phyloP scores from a whole-genome alignment of 2,888 invertebrate species.

The Nomada flava region DNA sequence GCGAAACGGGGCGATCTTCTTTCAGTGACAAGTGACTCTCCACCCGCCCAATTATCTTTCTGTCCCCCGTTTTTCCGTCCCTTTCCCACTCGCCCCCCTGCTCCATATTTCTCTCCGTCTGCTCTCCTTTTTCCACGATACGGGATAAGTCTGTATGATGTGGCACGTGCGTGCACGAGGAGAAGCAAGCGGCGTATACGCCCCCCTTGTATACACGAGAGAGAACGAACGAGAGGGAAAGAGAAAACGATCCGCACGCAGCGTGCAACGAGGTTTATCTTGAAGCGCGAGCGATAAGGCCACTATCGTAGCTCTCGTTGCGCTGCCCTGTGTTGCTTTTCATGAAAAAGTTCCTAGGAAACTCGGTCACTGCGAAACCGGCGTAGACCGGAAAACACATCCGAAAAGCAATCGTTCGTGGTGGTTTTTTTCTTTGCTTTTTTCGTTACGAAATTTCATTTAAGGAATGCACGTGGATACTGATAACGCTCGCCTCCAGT shows the following conservation, averaged over 20 bases:
- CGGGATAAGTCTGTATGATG: conserved; percentile 11
- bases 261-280: conserved; percentile 61
- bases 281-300: conserved; percentile 59
- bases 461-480: too few relatives aligned
- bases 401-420: neutral
- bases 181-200: conserved; percentile 39
- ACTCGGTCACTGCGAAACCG: neutral
- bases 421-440: neutral
- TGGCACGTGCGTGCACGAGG: conserved; percentile 57
- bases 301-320: conserved; percentile 56
- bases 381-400: neutral
- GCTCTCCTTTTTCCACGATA: conserved; percentile 26
- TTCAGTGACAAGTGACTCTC: conserved; percentile 18
- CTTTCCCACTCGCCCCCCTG: neutral
- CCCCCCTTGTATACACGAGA: conserved; percentile 50
- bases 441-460: too few relatives aligned
- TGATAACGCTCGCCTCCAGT: too few relatives aligned
- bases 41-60: conserved; percentile 20
- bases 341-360: conserved; percentile 16
- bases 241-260: conserved; percentile 13
- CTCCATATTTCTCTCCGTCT: neutral
- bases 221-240: conserved; percentile 28
- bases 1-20: conserved; percentile 46
- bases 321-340: conserved; percentile 28
- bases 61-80: conserved; percentile 1